A percentile compares a stretch with the other conserved stretches of the same genome.
phyloP scores from a whole-genome alignment of 2,113 vertebrate genomes.

The Sorex araneus region DNA sequence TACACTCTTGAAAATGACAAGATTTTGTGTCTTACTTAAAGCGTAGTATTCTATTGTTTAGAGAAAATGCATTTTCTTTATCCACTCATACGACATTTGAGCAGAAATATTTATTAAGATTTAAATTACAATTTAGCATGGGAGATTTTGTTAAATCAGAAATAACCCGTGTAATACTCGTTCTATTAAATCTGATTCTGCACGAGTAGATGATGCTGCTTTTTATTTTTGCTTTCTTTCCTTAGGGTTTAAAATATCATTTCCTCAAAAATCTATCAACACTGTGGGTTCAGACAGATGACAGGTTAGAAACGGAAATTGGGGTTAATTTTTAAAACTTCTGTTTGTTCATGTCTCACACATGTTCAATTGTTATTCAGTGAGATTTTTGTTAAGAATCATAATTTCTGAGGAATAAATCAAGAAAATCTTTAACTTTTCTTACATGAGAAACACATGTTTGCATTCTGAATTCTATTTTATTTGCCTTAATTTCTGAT shows the following conservation, averaged over 20 bases:
- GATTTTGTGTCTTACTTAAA: too few species aligned
- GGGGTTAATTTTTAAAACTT: slow-evolving; percentile 78
- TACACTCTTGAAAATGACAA: too few species aligned
- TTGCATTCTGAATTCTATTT: neutral
- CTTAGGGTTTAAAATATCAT: slow-evolving; percentile 66
- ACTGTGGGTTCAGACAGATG: slow-evolving; percentile 74
- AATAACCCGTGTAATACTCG: slow-evolving; percentile 44
- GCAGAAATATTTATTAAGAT: neutral
- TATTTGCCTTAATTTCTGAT: neutral
- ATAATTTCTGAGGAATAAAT: slow-evolving; percentile 29
- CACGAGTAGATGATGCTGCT: too few species aligned
- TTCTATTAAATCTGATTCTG: slow-evolving; percentile 71
- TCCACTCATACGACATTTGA: too few species aligned
- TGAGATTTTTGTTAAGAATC: slow-evolving; percentile 7
- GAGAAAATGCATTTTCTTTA: too few species aligned
- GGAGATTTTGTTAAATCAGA: slow-evolving; percentile 75
- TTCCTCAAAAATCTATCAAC: slow-evolving; percentile 68
- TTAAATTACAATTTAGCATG: slow-evolving; percentile 60
- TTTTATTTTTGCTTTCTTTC: slow-evolving; percentile 79
- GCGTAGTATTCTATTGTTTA: too few species aligned
- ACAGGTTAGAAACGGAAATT: slow-evolving; percentile 74
- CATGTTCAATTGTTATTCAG: slow-evolving; percentile 66
- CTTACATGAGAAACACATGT: neutral
- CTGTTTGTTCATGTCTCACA: slow-evolving; percentile 69
- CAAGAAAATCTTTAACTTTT: slow-evolving; percentile 45